Evolutionary conservation across 2,888 invertebrate genomes (phyloP).

Genomic region (Drosophila macrospina): DNA sequence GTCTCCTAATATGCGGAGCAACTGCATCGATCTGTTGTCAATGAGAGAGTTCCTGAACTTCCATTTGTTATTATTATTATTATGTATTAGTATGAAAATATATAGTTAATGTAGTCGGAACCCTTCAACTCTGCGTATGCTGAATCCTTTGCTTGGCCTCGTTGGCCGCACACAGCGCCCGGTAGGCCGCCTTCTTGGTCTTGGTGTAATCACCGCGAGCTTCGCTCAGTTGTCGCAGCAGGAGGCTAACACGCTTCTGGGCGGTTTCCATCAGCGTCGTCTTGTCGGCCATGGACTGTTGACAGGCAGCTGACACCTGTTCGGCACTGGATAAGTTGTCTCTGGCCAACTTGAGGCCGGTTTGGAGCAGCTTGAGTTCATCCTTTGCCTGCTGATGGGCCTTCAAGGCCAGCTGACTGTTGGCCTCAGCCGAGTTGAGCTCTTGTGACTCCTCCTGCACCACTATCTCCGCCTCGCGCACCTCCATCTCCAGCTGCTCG

Average conservation of each 20-base stretch:
- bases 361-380: slow-evolving; percentile 85
- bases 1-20: too few relatives aligned
- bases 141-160: slow-evolving; percentile 87
- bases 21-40: too few relatives aligned
- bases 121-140: neutral
- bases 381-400: slow-evolving; percentile 88
- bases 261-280: slow-evolving; percentile 89
- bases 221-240: slow-evolving; percentile 88
- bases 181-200: slow-evolving; percentile 89
- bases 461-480: slow-evolving; percentile 88
- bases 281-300: slow-evolving; percentile 88
- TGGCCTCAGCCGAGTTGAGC: slow-evolving; percentile 87
- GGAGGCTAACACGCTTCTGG: slow-evolving; percentile 87
- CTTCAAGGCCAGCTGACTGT: slow-evolving; percentile 87
- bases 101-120: neutral
- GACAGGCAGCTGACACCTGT: slow-evolving; percentile 87
- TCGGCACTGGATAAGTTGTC: slow-evolving; percentile 87
- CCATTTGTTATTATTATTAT: neutral
- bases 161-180: slow-evolving; percentile 88
- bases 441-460: slow-evolving; percentile 88
- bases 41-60: too few relatives aligned
- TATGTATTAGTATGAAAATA: neutral
- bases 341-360: slow-evolving; percentile 86
- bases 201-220: slow-evolving; percentile 88
- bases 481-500: slow-evolving; percentile 89